These are phyloP conservation scores for Dione juno DNA, from an alignment of 2,888 invertebrate species.

Conservation along the genomic window DNA sequence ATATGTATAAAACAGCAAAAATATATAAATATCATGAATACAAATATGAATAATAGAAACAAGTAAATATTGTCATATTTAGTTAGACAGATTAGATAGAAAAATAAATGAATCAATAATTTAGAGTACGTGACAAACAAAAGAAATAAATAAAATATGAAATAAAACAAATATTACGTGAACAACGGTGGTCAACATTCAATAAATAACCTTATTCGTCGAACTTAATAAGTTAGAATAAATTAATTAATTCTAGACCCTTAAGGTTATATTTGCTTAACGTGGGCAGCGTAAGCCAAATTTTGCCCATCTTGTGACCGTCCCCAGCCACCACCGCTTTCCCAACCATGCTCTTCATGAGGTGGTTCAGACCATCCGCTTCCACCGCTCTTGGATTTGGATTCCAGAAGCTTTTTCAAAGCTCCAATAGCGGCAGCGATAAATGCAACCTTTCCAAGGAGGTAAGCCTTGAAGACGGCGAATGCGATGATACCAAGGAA, in stretches of 20 bases:
- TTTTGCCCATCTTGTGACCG: slow-evolving; percentile 86
- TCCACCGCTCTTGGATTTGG: slow-evolving; percentile 87
- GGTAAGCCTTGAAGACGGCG: slow-evolving; percentile 91
- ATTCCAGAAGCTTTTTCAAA: slow-evolving; percentile 87
- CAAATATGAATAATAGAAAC: background rate
- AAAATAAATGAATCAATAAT: slow-evolving; percentile 57
- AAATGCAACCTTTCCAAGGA: slow-evolving; percentile 92
- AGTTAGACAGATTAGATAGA: too few species aligned
- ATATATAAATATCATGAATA: background rate
- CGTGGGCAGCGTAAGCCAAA: slow-evolving; percentile 87
- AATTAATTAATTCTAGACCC: slow-evolving; percentile 49
- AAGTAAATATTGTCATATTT: slow-evolving; percentile 27
- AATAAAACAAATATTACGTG: slow-evolving; percentile 51
- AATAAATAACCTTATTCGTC: slow-evolving; percentile 47
- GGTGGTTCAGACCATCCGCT: slow-evolving; percentile 86
- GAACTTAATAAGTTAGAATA: slow-evolving; percentile 45
- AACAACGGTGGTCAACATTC: slow-evolving; percentile 60
- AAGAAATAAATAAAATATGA: slow-evolving; percentile 51
- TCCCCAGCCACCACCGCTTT: slow-evolving; percentile 84
- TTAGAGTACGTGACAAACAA: slow-evolving; percentile 52
- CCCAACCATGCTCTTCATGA: slow-evolving; percentile 83
- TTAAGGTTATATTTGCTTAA: slow-evolving; percentile 65
- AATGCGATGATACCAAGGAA: slow-evolving; percentile 89
- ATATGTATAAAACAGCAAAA: background rate
- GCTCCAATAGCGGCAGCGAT: slow-evolving; percentile 88